These are phyloP conservation scores for Zaprionus lineosus DNA, from an alignment of 2,888 invertebrate species.

Conservation along the genomic window DNA sequence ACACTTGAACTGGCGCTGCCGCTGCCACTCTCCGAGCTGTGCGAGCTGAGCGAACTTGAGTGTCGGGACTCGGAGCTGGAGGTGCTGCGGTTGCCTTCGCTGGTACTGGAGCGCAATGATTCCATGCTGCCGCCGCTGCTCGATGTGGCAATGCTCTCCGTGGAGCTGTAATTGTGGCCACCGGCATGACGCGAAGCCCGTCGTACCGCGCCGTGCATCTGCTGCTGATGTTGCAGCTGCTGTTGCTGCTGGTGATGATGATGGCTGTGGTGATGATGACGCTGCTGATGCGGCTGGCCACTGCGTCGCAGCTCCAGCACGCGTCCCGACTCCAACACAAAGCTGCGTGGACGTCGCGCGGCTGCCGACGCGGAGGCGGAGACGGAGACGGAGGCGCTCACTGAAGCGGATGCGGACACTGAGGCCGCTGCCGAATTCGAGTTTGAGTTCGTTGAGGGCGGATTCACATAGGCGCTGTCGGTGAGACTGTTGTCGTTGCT, in stretches of 20 bases:
- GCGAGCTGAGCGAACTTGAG: slow-evolving; percentile 92
- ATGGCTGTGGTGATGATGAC: slow-evolving; percentile 68
- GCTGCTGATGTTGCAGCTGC: slow-evolving; percentile 17
- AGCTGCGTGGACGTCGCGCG: slow-evolving; percentile 85
- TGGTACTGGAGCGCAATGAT: slow-evolving; percentile 92
- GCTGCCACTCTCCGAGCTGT: slow-evolving; percentile 89
- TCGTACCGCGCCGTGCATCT: neutral
- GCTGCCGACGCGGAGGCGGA: slow-evolving; percentile 36
- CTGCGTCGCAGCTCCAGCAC: slow-evolving; percentile 90
- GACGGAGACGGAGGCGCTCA: slow-evolving; percentile 31
- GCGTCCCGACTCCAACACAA: slow-evolving; percentile 86
- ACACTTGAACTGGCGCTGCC: slow-evolving; percentile 83
- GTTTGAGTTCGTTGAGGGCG: slow-evolving; percentile 73
- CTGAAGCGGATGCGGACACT: slow-evolving; percentile 44
- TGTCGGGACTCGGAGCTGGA: slow-evolving; percentile 93
- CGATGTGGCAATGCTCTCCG: slow-evolving; percentile 93
- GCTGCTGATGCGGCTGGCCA: slow-evolving; percentile 72
- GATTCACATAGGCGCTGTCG: slow-evolving; percentile 81
- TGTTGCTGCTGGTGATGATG: slow-evolving; percentile 65
- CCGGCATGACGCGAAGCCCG: slow-evolving; percentile 2
- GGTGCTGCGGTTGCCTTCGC: slow-evolving; percentile 93
- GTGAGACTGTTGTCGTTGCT: slow-evolving; percentile 81
- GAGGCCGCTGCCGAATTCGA: slow-evolving; percentile 56
- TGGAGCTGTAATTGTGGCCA: slow-evolving; percentile 84
- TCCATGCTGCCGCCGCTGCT: slow-evolving; percentile 95